Evolutionary conservation across 2,888 invertebrate genomes (phyloP).

Genomic region (Arctia plantaginis): DNA sequence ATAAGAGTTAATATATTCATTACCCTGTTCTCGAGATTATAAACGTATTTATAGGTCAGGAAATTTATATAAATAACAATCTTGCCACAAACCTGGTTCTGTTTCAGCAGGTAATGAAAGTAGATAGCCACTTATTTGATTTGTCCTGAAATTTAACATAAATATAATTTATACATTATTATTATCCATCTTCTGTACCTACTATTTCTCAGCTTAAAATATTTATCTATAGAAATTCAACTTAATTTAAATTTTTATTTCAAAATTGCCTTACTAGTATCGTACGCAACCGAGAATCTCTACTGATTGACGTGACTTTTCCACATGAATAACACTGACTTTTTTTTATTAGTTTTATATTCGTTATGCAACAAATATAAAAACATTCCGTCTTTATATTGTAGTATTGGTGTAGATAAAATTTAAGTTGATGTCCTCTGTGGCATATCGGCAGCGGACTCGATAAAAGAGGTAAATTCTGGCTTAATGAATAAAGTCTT

Average conservation of each 20-base stretch:
- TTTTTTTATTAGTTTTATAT: too few species aligned
- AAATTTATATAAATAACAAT: not conserved
- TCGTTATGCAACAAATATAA: not conserved
- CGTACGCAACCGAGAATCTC: too few species aligned
- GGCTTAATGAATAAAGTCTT: not conserved
- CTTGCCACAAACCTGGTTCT: slow-evolving; percentile 61
- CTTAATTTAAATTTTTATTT: not conserved
- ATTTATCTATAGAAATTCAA: not conserved
- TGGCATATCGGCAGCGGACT: not conserved
- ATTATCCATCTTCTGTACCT: not conserved
- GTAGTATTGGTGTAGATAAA: too few species aligned
- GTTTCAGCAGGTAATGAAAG: slow-evolving; percentile 61
- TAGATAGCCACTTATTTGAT: slow-evolving; percentile 70
- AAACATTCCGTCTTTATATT: too few species aligned
- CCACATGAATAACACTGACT: too few species aligned
- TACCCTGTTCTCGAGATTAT: not conserved
- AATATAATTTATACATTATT: slow-evolving; percentile 1
- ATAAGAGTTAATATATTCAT: not conserved
- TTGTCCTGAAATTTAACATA: slow-evolving; percentile 68
- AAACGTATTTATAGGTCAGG: not conserved
- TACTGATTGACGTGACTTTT: too few species aligned
- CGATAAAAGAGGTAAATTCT: not conserved
- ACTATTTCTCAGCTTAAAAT: not conserved
- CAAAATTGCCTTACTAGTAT: not conserved
- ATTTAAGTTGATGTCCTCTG: too few species aligned